Conservation (phyloP, 2,113 vertebrate genomes). For the Dipodomys stephensi region DNA sequence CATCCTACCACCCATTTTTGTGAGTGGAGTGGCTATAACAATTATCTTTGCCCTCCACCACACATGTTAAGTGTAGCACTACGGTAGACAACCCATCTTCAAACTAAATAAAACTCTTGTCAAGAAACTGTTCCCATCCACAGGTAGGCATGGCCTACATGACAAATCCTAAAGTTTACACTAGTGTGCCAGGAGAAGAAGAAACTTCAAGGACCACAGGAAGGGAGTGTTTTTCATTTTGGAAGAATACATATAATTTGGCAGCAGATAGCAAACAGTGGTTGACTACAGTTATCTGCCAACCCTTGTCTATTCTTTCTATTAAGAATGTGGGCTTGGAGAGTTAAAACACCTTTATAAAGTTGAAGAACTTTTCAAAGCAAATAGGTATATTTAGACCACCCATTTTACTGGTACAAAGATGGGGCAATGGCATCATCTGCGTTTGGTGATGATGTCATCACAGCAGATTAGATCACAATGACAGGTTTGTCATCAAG, state of each 20-base stretch:
- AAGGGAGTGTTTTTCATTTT: not conserved
- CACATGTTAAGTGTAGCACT: rapidly evolving
- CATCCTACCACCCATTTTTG: too few species aligned
- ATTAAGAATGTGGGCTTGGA: not conserved
- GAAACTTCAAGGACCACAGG: not conserved
- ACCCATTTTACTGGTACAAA: too few species aligned
- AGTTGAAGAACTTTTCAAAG: not conserved
- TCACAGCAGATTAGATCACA: not conserved
- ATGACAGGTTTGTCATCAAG: not conserved
- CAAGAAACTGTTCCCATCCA: not conserved
- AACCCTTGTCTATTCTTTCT: not conserved
- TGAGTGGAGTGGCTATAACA: too few species aligned
- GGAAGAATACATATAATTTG: not conserved
- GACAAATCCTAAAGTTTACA: not conserved
- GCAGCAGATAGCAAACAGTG: not conserved
- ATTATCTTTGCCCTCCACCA: too few species aligned
- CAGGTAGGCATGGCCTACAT: not conserved
- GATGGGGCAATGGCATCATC: too few species aligned
- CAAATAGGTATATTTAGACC: not conserved
- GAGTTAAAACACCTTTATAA: not conserved
- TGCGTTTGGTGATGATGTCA: not conserved
- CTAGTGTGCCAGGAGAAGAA: not conserved
- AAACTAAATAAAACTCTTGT: not conserved
- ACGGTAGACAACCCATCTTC: too few species aligned
- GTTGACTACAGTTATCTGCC: not conserved